These are phyloP conservation scores for Trichoplusia ni DNA, from an alignment of 1,140 invertebrate genomes.

Conservation along the genomic window DNA sequence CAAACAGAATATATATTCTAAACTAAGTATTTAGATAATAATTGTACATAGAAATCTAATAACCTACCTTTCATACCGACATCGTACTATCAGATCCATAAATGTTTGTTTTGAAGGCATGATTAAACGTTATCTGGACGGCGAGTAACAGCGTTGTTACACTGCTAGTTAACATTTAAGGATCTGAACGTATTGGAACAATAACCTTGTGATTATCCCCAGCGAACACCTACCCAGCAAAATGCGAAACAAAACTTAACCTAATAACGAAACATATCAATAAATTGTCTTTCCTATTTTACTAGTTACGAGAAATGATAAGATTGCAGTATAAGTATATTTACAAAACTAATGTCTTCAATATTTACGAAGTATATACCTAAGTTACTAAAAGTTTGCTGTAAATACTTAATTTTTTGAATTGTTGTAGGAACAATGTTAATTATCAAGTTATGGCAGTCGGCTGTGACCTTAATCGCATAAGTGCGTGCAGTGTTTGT, in stretches of 20 bases:
- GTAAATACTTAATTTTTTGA: not conserved
- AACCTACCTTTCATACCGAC: not conserved
- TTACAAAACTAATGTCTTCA: slow-evolving; percentile 10
- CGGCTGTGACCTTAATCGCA: too few relatives aligned
- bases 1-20: not conserved
- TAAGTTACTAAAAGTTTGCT: not conserved
- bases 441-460: too few relatives aligned
- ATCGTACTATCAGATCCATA: slow-evolving; percentile 17
- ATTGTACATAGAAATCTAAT: not conserved
- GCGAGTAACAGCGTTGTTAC: not conserved
- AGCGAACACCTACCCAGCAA: not conserved
- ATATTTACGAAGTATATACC: slow-evolving; percentile 3
- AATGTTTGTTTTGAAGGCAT: slow-evolving; percentile 6
- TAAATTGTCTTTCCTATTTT: slow-evolving; percentile 9
- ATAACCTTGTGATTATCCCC: slow-evolving; percentile 2
- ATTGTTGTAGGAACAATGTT: too few relatives aligned
- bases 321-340: not conserved
- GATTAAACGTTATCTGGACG: not conserved
- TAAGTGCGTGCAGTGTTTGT: too few relatives aligned
- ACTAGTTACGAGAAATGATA: not conserved
- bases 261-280: slow-evolving; percentile 23
- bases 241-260: not conserved
- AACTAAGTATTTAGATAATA: not conserved
- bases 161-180: not conserved
- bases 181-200: not conserved